These are phyloP conservation scores for Mormyrops attenuatus DNA, from an alignment of 2,797 vertebrate species.

Conservation along the genomic window DNA sequence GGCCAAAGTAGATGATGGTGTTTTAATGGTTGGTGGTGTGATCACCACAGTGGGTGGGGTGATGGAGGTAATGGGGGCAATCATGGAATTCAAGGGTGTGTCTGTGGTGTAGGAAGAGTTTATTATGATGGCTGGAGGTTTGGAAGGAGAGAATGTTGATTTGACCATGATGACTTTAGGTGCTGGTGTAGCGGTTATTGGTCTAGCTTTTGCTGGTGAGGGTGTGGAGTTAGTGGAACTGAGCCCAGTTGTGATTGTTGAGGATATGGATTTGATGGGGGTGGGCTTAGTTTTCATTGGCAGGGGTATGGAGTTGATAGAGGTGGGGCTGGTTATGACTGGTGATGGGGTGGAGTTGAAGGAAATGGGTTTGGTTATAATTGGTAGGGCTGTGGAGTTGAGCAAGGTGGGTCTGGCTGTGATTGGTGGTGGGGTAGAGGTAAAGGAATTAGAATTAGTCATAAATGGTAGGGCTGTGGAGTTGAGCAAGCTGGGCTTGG, in stretches of 20 bases:
- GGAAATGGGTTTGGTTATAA: not conserved
- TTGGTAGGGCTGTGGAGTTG: not conserved
- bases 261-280: not conserved
- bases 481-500: not conserved
- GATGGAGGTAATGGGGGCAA: not conserved
- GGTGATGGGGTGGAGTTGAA: not conserved
- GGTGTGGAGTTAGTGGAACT: not conserved
- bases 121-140: not conserved
- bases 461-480: not conserved
- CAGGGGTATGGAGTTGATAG: not conserved
- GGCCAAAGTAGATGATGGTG: not conserved
- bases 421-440: not conserved
- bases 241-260: not conserved
- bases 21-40: not conserved
- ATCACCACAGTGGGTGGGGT: not conserved
- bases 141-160: not conserved
- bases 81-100: not conserved
- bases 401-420: not conserved
- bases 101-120: not conserved
- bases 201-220: constrained; percentile 21
- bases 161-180: not conserved
- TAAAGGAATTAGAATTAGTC: not conserved
- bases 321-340: not conserved
- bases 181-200: not conserved
- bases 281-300: not conserved